Base-by-base conservation (phyloP, 1,140 invertebrate species). In the Camponotus floridanus region DNA sequence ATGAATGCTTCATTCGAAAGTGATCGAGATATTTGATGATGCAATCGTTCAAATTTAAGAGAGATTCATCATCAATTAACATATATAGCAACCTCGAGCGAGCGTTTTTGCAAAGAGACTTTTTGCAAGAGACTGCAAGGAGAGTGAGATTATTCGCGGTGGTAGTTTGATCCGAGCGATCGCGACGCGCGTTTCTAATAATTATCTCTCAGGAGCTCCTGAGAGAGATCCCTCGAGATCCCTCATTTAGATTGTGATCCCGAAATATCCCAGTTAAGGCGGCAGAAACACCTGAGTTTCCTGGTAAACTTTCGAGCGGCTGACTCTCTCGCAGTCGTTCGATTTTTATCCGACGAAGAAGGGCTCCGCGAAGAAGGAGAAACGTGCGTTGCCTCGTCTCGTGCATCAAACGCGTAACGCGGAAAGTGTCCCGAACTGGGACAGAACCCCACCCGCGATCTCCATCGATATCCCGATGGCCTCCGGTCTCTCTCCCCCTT, bases 351-450 rank as follows among this genome's bases (percentile, higher is more conserved):
- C 36, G 48, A n/a, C n/a, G 15, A 42, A 21, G 67, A 79, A 39
- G 73, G 15, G 31, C 31, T 21, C 70, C 11, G n/a, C 0, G n/a
- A 18, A 51, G 48, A 51, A 51, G 48, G 48, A 51, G 48, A n/a
- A 55, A 73, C 7, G 9, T 73, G 51, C 70, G 26, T 62, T 59
- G 21, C 26, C 70, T 64, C n/a, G 59, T 74, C 64, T 76, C 70
- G 74, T 85, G 15, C 73, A 65, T 85, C 62, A 64, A 76, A 67
- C 81, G 64, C 33, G 76, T 79, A 87, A 90, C 64, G 85, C 88
- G 88, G 81, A 90, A 90, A 90, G 88, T 90, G 83, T 86, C 74
- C 65, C 65, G 88, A 90, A 86, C 89, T 90, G 88, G 89, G 89
- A 84, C 88, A 90, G 83, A 76, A 90, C 86, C 86, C 88, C 89